Evolutionary conservation across 2,888 invertebrate genomes (phyloP).

Genomic region (Dolichopus griseipennis): DNA sequence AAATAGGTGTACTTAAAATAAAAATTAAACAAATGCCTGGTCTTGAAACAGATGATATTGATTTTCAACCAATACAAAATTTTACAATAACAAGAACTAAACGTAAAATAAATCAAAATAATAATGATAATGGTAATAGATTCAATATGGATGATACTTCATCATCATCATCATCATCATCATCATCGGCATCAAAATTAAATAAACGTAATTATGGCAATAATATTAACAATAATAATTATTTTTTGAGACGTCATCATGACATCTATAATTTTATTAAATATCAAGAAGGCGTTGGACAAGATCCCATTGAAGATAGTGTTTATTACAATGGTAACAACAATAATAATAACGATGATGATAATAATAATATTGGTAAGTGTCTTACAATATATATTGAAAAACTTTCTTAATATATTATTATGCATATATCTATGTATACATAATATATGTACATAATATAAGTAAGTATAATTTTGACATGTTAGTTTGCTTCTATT

Average conservation of each 20-base stretch:
- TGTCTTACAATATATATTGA: too few species aligned
- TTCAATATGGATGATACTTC: neutral
- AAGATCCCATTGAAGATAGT: neutral
- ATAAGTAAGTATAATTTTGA: too few species aligned
- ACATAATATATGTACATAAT: too few species aligned
- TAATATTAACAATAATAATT: conserved; percentile 1
- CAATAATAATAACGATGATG: neutral
- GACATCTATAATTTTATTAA: neutral
- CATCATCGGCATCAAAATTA: conserved; percentile 17
- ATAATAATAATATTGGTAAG: neutral
- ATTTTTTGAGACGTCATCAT: conserved; percentile 4
- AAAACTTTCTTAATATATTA: too few species aligned
- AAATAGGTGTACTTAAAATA: conserved; percentile 19
- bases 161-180: conserved; percentile 14
- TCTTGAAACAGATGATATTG: conserved; percentile 21
- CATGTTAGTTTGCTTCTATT: too few species aligned
- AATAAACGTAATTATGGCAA: neutral
- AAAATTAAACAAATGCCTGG: conserved; percentile 20
- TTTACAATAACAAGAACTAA: neutral
- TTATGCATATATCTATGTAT: too few species aligned
- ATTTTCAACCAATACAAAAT: conserved; percentile 16
- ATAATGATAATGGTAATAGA: neutral
- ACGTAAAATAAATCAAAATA: neutral
- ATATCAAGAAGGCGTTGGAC: neutral
- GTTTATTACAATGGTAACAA: neutral